Base-by-base conservation (phyloP, 1,140 invertebrate species). In the Trinorchestia longiramus region DNA sequence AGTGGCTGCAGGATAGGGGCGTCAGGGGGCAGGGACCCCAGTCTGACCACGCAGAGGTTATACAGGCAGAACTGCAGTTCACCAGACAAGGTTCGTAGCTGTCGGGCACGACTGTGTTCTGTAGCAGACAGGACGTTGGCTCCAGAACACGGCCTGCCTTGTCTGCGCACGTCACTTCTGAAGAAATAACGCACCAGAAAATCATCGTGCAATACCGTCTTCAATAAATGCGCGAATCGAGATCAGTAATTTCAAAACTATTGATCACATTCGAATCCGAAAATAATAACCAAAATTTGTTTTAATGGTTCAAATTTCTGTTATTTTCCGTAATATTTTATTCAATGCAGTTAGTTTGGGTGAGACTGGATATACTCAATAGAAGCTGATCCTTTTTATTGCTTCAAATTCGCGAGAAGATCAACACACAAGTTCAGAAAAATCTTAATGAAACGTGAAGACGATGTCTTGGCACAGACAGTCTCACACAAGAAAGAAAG, bases 61-160 rank as follows among this genome's bases (percentile, higher is more conserved):
- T 97, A 95, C 97, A 97, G n/a, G 97, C 97, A 19, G 96, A 96
- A n/a, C 97, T 96, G 96, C 97, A 97, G 77, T 97, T 97, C 4
- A 97, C 97, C n/a, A 97, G 96, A 95, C 97, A 97, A 42, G 96
- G 95, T 41, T 57, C 95, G 53, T 90, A 96, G 96, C 95, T 97
- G 95, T 95, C 94, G 8, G 97, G 97, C 44, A 96, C 96, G 42
- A 96, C 95, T 36, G 96, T 96, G 47, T 96, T 96, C 43, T 90
- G 95, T 40, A 96, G 92, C 87, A 97, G 95, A 95, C 97, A 97
- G 0, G 96, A 96, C 17, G 95, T 97, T 19, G 97, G 96, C 95
- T 97, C 96, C n/a, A 97, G 96, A 94, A 96, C 96, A 40, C 95
- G 95, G 28, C 95, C 96, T 28, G 96, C 96, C 43, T 97, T 97